Base-by-base conservation (phyloP, 1,140 invertebrate species). In the Acyrthosiphon pisum region DNA sequence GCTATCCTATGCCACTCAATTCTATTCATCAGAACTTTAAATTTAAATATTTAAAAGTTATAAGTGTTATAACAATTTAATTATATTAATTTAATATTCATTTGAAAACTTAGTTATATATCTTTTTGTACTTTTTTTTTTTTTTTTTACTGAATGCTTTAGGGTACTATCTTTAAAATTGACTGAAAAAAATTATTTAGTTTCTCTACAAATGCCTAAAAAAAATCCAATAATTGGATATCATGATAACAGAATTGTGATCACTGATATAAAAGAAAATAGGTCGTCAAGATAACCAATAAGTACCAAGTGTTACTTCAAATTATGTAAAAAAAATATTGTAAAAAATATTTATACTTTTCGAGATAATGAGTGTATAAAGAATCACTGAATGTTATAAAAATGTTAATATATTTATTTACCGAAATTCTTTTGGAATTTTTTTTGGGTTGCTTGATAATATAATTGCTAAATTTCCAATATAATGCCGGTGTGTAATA, bases 401-500 rank as follows among this genome's bases (percentile, higher is more conserved):
- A 76, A n/a, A 76, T n/a, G 6, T n/a, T 30, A n/a, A 30, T 14
- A 30, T 56, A 68, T 41, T 93, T 11, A 7, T 83, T 91, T 56
- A 93, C 93, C 90, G 37, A 94, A 94, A n/a, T 94, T 94, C 91
- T 94, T 93, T 8, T 96, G 94, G 46, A 96, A 94, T 7, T 84
- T 94, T 95, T 60, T 95, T 94, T 93, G 95, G 94, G 89, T 95
- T 95, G 48, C 48, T 46, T n/a, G 89, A 91, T 44, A 93, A 86
- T 56, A 94, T 93, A 56, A 94, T 90, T 20, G 93, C 97, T 44
- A 97, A 94, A 94, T 97, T 97, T 93, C 96, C 96, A n/a, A 96
- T 95, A 95, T 97, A 97, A 76, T 96, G 96, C 20, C 96, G 95
- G n/a, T 97, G 96, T 0, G 96, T 97, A 26, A 98, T 95, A 0